These are phyloP conservation scores for Ephydatia muelleri DNA, from an alignment of 37 sponge, comb jelly and placozoan genomes.

Conservation along the genomic window DNA sequence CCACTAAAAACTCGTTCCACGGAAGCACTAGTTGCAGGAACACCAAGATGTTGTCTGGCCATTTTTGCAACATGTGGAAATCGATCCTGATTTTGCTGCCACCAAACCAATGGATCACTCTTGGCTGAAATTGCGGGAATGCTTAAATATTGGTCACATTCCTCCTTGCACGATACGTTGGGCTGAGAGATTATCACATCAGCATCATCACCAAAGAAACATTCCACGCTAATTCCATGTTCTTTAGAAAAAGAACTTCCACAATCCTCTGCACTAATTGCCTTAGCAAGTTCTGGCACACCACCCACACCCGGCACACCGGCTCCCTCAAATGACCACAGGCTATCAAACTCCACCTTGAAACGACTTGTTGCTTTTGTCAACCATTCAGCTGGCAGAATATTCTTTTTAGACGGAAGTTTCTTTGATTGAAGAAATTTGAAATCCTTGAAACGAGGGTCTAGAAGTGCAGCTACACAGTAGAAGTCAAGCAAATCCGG, in stretches of 20 bases:
- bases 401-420: not conserved
- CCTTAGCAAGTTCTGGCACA: not conserved
- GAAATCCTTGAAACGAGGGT: not conserved
- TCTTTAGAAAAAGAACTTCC: not conserved
- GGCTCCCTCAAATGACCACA: not conserved
- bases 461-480: no score
- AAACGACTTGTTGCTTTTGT: not conserved
- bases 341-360: not conserved
- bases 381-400: not conserved
- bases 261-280: not conserved
- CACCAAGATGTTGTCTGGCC: not conserved
- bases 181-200: not conserved
- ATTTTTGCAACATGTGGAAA: not conserved
- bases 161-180: not conserved
- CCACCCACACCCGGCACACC: no score
- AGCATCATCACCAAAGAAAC: not conserved
- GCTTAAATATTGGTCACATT: slow-evolving; percentile 1
- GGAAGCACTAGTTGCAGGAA: not conserved
- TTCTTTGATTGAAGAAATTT: not conserved
- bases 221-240: not conserved
- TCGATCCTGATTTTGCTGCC: not conserved
- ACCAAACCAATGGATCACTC: not conserved
- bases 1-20: not conserved
- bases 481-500: not conserved
- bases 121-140: not conserved